A percentile compares a stretch with the other conserved stretches of the same genome.
phyloP scores from a whole-genome alignment of 2,888 invertebrate species.

The Sylvicola cinctus region DNA sequence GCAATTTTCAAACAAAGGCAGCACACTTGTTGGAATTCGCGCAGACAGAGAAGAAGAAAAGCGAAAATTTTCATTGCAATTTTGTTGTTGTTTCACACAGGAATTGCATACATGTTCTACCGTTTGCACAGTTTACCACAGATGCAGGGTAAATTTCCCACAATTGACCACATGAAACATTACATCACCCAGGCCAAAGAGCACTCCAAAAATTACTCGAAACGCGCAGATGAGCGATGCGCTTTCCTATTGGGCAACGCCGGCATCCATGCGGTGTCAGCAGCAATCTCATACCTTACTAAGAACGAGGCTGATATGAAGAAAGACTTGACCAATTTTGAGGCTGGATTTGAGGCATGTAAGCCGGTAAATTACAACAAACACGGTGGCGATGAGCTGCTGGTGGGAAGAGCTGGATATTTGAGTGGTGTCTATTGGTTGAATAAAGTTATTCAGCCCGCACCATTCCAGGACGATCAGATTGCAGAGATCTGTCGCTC shows the following conservation, averaged over 20 bases:
- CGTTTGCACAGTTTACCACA: constrained; percentile 36
- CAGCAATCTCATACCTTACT: constrained; percentile 32
- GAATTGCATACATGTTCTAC: constrained; percentile 58
- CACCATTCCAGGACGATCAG: constrained; percentile 24
- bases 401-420: constrained; percentile 72
- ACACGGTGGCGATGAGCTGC: constrained; percentile 61
- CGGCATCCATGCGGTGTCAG: constrained; percentile 53
- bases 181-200: constrained; percentile 41
- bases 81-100: constrained; percentile 14
- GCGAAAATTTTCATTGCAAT: too few species aligned
- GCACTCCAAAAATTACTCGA: constrained; percentile 26
- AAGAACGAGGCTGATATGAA: constrained; percentile 25
- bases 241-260: constrained; percentile 62
- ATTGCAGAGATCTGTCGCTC: constrained; percentile 43
- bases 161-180: constrained; percentile 35
- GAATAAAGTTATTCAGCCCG: constrained; percentile 19
- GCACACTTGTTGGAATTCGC: neutral
- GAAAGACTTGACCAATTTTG: constrained; percentile 18
- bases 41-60: too few species aligned
- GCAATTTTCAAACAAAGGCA: neutral
- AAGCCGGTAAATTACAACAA: constrained; percentile 33
- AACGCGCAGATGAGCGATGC: constrained; percentile 33
- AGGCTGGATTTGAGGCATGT: constrained; percentile 23
- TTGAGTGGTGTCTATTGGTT: constrained; percentile 59
- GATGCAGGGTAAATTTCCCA: constrained; percentile 24